These are phyloP conservation scores for Drosophila navojoa DNA, from an alignment of 1,140 invertebrate genomes.

Conservation along the genomic window DNA sequence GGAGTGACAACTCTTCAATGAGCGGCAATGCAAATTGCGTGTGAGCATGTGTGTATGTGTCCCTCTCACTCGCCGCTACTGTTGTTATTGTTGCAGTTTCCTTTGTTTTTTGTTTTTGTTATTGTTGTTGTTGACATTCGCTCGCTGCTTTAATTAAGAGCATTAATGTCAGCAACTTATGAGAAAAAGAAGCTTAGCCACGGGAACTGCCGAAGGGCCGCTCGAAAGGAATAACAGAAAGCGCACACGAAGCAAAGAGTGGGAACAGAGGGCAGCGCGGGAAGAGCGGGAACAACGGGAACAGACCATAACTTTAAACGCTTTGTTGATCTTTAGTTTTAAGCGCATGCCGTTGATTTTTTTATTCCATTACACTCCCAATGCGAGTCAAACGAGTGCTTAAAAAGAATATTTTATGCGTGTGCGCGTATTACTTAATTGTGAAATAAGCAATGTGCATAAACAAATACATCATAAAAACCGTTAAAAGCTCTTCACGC, in stretches of 20 bases:
- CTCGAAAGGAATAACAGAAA: slow-evolving; percentile 18
- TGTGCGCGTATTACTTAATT: slow-evolving; percentile 3
- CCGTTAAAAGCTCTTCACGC: slow-evolving; percentile 2
- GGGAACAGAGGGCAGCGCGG: slow-evolving; percentile 12
- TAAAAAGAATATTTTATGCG: neutral
- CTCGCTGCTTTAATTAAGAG: slow-evolving; percentile 75
- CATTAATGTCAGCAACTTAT: slow-evolving; percentile 77
- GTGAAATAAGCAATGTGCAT: neutral
- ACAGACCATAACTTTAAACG: slow-evolving; percentile 64
- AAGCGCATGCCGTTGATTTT: slow-evolving; percentile 57
- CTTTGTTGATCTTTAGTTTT: slow-evolving; percentile 72
- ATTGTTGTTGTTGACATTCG: slow-evolving; percentile 62
- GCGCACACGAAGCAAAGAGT: slow-evolving; percentile 24
- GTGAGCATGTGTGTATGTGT: slow-evolving; percentile 15
- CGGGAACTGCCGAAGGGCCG: neutral
- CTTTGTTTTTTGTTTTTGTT: slow-evolving; percentile 43
- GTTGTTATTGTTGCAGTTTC: slow-evolving; percentile 12
- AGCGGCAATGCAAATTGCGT: slow-evolving; percentile 56
- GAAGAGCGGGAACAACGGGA: slow-evolving; percentile 43
- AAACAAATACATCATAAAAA: neutral
- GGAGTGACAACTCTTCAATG: slow-evolving; percentile 6
- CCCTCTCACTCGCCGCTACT: slow-evolving; percentile 2
- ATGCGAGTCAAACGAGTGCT: slow-evolving; percentile 8
- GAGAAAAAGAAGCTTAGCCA: slow-evolving; percentile 37
- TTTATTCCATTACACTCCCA: neutral